A percentile compares a stretch with the other conserved stretches of the same genome.
Evolutionary conservation across 2,113 vertebrate genomes (phyloP).

Genomic region (Tragulus kanchil): DNA sequence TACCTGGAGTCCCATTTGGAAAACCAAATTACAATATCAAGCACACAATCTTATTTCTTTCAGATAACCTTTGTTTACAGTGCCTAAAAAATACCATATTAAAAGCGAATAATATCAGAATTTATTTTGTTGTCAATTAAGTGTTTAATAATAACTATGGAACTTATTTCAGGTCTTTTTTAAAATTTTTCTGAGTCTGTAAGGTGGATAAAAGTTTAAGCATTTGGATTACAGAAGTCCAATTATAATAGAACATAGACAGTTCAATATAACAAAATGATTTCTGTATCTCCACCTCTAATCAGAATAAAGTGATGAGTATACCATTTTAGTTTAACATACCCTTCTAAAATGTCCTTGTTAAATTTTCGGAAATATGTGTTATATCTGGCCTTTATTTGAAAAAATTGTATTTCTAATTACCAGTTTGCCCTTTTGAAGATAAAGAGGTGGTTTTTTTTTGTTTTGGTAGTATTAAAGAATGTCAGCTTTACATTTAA

Average conservation of each 20-base stretch:
- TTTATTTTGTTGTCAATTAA: constrained; percentile 55
- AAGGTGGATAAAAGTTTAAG: constrained; percentile 40
- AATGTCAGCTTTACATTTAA: constrained; percentile 58
- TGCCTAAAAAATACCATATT: constrained; percentile 46
- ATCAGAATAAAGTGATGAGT: not conserved
- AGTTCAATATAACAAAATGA: not conserved
- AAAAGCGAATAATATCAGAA: constrained; percentile 47
- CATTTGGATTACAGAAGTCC: not conserved
- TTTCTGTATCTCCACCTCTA: not conserved
- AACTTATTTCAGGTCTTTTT: not conserved
- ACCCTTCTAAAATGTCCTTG: constrained; percentile 69
- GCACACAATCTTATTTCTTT: constrained; percentile 66
- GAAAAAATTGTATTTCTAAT: constrained; percentile 17
- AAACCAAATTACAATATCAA: constrained; percentile 69
- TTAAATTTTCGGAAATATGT: constrained; percentile 35
- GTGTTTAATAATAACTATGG: not conserved
- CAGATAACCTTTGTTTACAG: constrained; percentile 43
- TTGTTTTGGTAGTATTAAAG: not conserved
- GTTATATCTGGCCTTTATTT: not conserved
- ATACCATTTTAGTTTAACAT: constrained; percentile 59
- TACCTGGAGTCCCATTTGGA: constrained; percentile 7
- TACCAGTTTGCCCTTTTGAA: constrained; percentile 51
- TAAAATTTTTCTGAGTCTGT: constrained; percentile 34
- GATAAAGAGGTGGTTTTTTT: not conserved
- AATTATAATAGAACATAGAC: not conserved